Evolutionary conservation across 2,113 vertebrate species (phyloP).

Genomic region (Apeltes quadracus): DNA sequence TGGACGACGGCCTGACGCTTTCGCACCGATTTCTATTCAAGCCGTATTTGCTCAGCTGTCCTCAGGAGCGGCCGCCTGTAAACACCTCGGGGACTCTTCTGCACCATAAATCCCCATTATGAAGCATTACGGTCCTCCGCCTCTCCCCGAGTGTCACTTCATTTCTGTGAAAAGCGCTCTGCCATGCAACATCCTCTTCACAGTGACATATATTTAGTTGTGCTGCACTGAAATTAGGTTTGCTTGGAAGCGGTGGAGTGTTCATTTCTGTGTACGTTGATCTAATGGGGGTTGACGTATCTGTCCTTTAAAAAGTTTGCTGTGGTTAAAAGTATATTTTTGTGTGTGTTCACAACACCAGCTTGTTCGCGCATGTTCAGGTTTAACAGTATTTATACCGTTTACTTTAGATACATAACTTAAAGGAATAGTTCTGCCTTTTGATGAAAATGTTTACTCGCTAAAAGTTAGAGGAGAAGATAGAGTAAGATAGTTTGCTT

Average conservation of each 20-base stretch:
- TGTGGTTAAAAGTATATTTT: background rate
- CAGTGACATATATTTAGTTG: constrained; percentile 49
- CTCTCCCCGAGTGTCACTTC: constrained; percentile 51
- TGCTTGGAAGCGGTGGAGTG: constrained; percentile 22
- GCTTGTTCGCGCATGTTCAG: constrained; percentile 1
- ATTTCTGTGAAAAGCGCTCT: constrained; percentile 45
- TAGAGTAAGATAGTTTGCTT: too few species aligned
- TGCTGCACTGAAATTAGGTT: constrained; percentile 33
- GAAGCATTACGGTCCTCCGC: constrained; percentile 52
- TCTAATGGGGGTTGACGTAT: constrained; percentile 7
- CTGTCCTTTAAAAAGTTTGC: background rate
- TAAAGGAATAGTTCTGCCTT: background rate
- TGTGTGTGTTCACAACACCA: background rate
- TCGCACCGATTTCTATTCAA: constrained; percentile 37
- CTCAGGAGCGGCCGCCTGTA: constrained; percentile 30
- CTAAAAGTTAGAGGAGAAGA: background rate
- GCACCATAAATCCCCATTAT: constrained; percentile 57
- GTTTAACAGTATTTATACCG: background rate
- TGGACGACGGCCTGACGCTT: constrained; percentile 1
- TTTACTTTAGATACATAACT: background rate
- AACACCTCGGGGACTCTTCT: constrained; percentile 41
- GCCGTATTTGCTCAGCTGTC: constrained; percentile 52
- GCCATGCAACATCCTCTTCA: constrained; percentile 28
- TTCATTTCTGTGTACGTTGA: constrained; percentile 29
- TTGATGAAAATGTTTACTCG: background rate